Evolutionary conservation across 2,113 vertebrate species (phyloP), one percentile per base, ranked within the genome.

Genomic region (Dendropsophus ebraccatus): DNA sequence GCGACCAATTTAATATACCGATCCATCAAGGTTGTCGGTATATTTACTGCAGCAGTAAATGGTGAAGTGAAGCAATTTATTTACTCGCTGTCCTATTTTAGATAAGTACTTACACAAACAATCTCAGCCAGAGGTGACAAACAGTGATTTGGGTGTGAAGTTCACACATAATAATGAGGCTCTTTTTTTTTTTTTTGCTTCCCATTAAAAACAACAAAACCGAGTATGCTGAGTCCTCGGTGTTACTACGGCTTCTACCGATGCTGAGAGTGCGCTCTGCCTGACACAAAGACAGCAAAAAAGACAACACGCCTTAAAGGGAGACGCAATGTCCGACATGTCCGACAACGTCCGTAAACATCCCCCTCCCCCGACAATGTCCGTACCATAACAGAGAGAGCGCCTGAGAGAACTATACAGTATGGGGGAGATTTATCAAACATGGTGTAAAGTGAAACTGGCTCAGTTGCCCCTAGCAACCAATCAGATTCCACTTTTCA

Each of bases 161-260:
- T 62, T 80, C 56, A 62, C 54, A 45, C 54, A 80, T 41, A 37
- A 60, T 80, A 80, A 80, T 80, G 54, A 60, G 41, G 37, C 11
- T n/a, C 60, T 47, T 45, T 47, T n/a, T 16, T 70, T 70, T n/a
- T 28, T 47, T n/a, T 16, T 70, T 70, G 13, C 16, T 25, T 50
- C 12, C n/a, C 35, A 49, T 74, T 50, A 76, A 52, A 76, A 17
- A 76, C 8, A 21, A 10, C 65, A 69, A 19, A 69, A 69, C 21
- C 16, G 35, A 35, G 17, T 69, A 2, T 37, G 35, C 35, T 1
- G 67, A 37, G 32, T 41, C 67, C 35, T 70, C 0, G 19, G 67
- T 70, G 67, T 70, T 70, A 70, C 67, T 70, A 70, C 35, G 1
- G 41, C 23, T 70, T 70, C 19, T 41, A 70, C 14, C 19, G 11